These are phyloP conservation scores for Cacoxenus indagator DNA, from an alignment of 2,888 invertebrate species.

Conservation along the genomic window DNA sequence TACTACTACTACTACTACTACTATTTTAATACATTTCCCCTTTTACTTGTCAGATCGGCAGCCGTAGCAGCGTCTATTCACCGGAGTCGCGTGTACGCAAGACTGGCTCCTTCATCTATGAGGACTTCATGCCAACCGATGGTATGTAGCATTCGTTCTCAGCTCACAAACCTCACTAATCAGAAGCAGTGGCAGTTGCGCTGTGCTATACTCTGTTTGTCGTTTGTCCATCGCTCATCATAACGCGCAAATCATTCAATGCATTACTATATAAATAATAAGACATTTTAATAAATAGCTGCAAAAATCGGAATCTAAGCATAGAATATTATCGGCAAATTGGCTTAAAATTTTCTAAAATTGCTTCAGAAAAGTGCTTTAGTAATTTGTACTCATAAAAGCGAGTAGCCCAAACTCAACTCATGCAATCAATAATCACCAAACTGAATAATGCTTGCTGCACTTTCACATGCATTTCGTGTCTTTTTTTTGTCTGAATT, in stretches of 20 bases:
- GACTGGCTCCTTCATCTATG: slow-evolving; percentile 98
- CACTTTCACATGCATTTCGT: neutral
- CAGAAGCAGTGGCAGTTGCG: neutral
- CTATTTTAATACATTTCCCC: neutral
- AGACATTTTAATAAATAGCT: no score
- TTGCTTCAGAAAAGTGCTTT: no score
- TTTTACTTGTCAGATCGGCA: slow-evolving; percentile 84
- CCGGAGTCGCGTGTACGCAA: slow-evolving; percentile 96
- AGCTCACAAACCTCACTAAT: neutral
- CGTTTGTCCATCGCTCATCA: neutral
- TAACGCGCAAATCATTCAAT: no score
- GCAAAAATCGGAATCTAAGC: no score
- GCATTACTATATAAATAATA: no score
- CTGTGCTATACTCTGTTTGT: neutral
- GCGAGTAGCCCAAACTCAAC: neutral
- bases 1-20: no score
- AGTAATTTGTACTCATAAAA: neutral
- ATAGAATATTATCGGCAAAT: no score
- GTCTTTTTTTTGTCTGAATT: neutral
- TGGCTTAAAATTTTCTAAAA: no score
- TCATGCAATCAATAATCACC: neutral
- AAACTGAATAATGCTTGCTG: neutral
- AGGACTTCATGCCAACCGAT: slow-evolving; percentile 99
- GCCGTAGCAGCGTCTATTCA: slow-evolving; percentile 98
- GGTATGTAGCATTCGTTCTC: slow-evolving; percentile 74